These are phyloP conservation scores for Sylvia borin DNA, from an alignment of 2,797 vertebrate genomes.

Conservation along the genomic window DNA sequence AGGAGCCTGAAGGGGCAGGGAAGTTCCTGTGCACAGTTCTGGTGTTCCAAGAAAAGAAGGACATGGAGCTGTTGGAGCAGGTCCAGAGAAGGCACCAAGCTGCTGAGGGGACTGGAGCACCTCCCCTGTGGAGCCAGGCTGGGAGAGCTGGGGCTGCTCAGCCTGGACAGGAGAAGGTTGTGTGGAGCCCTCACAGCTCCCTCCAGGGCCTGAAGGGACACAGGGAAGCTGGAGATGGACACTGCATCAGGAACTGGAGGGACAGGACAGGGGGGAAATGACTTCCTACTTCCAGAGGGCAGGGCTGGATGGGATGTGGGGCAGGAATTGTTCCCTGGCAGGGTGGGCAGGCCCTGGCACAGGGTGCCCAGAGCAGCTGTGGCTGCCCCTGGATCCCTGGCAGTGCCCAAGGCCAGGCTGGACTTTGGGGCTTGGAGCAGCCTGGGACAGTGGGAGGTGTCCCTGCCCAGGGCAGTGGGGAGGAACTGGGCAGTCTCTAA, in stretches of 20 bases:
- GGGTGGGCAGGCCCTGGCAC: neutral
- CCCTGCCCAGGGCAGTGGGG: neutral
- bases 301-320: rapidly evolving
- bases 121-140: neutral
- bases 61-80: neutral
- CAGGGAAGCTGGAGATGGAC: no score
- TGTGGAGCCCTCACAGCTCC: neutral
- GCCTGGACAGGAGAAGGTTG: no score
- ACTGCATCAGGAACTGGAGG: neutral
- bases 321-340: neutral
- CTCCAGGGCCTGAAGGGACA: neutral
- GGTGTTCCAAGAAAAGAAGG: neutral
- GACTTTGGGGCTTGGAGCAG: neutral
- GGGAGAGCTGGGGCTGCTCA: neutral
- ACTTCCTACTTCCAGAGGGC: rapidly evolving
- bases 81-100: neutral
- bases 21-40: neutral
- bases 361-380: neutral
- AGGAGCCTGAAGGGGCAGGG: neutral
- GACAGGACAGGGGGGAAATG: rapidly evolving
- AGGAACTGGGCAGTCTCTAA: rapidly evolving
- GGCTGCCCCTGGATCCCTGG: neutral
- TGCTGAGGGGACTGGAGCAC: neutral
- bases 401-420: neutral
- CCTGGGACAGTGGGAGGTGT: neutral